Evolutionary conservation across 2,113 vertebrate genomes (phyloP), one percentile per base, ranked within the genome.

Genomic region (Eublepharis macularius): DNA sequence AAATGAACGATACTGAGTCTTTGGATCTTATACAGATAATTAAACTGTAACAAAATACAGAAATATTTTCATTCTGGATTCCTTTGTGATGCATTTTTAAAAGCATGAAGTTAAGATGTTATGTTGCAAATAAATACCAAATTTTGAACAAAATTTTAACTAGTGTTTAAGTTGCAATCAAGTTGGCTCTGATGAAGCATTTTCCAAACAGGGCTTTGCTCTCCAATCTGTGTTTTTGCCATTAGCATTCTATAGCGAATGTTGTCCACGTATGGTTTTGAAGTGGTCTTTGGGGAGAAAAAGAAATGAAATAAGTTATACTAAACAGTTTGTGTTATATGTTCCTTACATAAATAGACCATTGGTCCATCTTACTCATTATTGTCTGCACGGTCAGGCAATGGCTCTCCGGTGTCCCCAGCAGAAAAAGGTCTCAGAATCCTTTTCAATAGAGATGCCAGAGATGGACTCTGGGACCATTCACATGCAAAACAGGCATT

Each of bases 161-260:
- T 85, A 81, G 82, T 83, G 45, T 75, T 88, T 84, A 90, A 93
- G 74, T 94, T 92, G 77, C 39, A 76, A 2, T 83, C 81, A 1
- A 90, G 24, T 75, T 95, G 94, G 86, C 95, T 80, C 86, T 97
- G 94, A 76, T 92, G 96, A 70, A 98, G 96, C 94, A 97, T 97
- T 90, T 97, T 96, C 98, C 97, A 98, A 83, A 97, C 96, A 76
- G 96, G 95, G 91, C 98, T 98, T 86, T 90, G 95, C 88, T 98
- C 96, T 81, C 96, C 93, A 91, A 99, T 96, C 65, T 97, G 96
- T 76, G 96, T 93, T 93, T 96, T 96, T 90, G 95, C 96, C 92
- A 93, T 88, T 93, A 95, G 91, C 95, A 99, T 96, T 90, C 96
- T 96, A 74, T 96, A 93, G 45, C 87, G 91, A 94, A 97, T 94